Evolutionary conservation across 2,797 vertebrate genomes (phyloP).

Genomic region (Periparus ater): DNA sequence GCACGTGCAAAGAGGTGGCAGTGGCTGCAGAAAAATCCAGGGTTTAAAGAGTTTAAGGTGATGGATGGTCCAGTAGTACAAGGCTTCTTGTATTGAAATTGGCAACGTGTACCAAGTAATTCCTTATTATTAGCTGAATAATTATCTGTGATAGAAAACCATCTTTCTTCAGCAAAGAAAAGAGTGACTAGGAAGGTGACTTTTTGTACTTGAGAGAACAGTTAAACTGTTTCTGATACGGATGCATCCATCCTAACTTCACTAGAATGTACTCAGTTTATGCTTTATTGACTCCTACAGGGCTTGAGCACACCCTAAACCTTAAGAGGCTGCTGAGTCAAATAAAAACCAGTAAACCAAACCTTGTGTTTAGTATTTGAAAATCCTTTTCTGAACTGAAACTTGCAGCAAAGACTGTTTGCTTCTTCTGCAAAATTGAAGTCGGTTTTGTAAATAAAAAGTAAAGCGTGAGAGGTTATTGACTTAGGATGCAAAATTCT

Average conservation of each 20-base stretch:
- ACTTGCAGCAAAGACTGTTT: not conserved
- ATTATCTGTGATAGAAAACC: not conserved
- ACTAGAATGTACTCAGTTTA: not conserved
- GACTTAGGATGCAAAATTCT: not conserved
- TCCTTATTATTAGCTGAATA: not conserved
- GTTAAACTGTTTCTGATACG: not conserved
- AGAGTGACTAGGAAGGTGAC: not conserved
- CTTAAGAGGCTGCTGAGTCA: not conserved
- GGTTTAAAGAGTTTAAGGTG: not conserved
- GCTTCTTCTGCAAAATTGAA: not conserved
- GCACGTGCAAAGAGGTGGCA: not conserved
- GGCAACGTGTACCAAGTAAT: not conserved
- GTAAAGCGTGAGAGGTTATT: not conserved
- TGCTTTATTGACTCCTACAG: not conserved
- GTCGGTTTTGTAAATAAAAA: not conserved
- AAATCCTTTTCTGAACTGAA: not conserved
- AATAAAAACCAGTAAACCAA: not conserved
- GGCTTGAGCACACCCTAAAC: not conserved
- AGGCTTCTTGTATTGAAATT: not conserved
- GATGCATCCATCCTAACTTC: not conserved
- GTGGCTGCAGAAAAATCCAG: not conserved
- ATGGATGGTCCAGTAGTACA: not conserved
- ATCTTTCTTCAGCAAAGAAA: not conserved
- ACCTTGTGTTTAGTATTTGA: not conserved
- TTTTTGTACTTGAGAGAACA: not conserved